Conservation (phyloP, 2,113 vertebrate species). For the Mesitornis unicolor region DNA sequence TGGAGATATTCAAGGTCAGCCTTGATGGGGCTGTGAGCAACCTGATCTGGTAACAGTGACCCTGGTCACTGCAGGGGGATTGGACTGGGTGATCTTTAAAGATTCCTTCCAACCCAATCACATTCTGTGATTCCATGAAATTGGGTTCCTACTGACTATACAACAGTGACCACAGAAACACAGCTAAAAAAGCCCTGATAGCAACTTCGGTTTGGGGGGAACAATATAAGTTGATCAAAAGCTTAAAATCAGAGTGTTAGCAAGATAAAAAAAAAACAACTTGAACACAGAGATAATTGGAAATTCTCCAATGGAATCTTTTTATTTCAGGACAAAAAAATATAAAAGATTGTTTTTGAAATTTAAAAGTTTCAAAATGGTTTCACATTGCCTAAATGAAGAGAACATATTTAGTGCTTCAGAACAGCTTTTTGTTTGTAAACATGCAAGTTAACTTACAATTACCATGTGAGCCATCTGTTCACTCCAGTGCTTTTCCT, state of each 20-base stretch:
- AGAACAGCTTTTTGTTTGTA: background rate
- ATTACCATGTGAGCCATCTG: background rate
- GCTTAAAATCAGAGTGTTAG: background rate
- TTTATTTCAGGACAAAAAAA: background rate
- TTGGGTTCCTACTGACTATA: background rate
- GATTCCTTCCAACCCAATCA: no score
- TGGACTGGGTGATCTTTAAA: no score
- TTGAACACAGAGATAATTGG: background rate
- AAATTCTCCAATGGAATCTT: background rate
- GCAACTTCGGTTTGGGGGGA: background rate
- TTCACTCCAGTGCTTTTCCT: background rate
- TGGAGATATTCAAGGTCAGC: no score
- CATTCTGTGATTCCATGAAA: no score
- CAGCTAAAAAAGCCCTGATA: background rate
- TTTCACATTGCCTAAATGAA: background rate
- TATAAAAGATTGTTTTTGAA: background rate
- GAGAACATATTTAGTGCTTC: background rate
- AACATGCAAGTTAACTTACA: background rate
- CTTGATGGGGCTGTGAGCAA: no score
- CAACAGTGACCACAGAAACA: background rate
- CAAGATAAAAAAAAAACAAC: background rate
- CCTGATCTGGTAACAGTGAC: no score
- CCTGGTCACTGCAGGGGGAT: no score
- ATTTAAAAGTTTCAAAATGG: accelerated
- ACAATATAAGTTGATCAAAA: background rate